Conservation (phyloP, 1,140 invertebrate genomes). For the Drosophila carrolli region DNA sequence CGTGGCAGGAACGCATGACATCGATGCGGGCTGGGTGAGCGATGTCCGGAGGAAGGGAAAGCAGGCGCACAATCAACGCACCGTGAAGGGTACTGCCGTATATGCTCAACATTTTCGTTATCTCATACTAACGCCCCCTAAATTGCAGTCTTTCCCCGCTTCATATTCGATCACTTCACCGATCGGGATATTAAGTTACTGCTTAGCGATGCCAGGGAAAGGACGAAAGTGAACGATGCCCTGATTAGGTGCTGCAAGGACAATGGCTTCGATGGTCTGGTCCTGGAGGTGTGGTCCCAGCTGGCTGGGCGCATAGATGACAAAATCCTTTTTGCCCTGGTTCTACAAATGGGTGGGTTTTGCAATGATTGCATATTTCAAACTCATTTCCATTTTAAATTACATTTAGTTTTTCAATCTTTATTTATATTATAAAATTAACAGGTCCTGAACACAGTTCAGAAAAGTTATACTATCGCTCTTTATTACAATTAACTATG, state of each 20-base stretch:
- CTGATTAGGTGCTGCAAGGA: constrained; percentile 88
- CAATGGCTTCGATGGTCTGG: constrained; percentile 93
- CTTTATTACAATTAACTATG: too few relatives aligned
- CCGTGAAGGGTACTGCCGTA: constrained; percentile 48
- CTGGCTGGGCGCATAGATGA: constrained; percentile 89
- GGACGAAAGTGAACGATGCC: constrained; percentile 87
- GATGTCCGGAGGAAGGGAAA: constrained; percentile 87
- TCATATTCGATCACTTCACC: constrained; percentile 95
- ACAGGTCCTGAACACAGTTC: too few relatives aligned
- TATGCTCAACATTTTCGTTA: background rate
- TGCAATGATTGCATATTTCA: too few relatives aligned
- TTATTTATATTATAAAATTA: too few relatives aligned
- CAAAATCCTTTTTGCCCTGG: constrained; percentile 87
- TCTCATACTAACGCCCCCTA: too few relatives aligned
- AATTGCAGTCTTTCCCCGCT: constrained; percentile 90
- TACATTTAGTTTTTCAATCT: too few relatives aligned
- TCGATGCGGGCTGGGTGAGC: constrained; percentile 93
- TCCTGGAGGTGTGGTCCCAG: constrained; percentile 95
- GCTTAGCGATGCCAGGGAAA: constrained; percentile 87
- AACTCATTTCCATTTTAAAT: too few relatives aligned
- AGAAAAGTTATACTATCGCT: too few relatives aligned
- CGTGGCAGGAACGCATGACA: constrained; percentile 90
- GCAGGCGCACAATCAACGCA: constrained; percentile 84
- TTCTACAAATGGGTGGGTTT: constrained; percentile 87
- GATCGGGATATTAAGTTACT: constrained; percentile 88